Base-by-base conservation (phyloP, 2,888 invertebrate species). In the Hydrotaea cyrtoneurina region DNA sequence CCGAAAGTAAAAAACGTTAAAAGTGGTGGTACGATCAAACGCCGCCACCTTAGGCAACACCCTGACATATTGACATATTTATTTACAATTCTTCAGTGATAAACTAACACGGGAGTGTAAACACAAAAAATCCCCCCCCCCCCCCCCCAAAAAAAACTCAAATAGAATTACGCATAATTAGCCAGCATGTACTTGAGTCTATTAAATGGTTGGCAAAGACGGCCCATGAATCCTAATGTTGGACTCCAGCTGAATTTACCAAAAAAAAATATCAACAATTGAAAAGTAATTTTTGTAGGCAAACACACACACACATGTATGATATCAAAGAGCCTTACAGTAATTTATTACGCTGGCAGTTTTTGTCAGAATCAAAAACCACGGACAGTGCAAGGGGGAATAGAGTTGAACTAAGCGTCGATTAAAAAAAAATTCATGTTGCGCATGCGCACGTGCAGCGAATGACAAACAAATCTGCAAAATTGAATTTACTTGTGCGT, bases 391-490 rank as follows among this genome's bases (percentile, higher is more conserved):
- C 11, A 19, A 19, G 19, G n/a, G n/a, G 19, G 43, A 46, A 69
- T 69, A 46, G 43, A 43, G 39, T 23, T 46, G 23, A 59, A 11
- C 26, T 59, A 23, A 21, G 23, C 36, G 0, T 15, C 39, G 31
- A 10, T 43, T 69, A 74, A 50, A 4, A 74, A 50, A 4, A 72
- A 75, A 80, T 78, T 75, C 46, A 77, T 74, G 81, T 79, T 78
- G 77, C 82, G 82, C 82, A 82, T 79, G 73, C 50, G 66, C 79
- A 82, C 79, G 73, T 79, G 79, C 53, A 64, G 75, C 10, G 81
- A 79, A 81, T 85, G 78, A 23, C 0, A 43, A 76, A 78, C 43
- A 13, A 62, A 59, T 39, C 0, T n/a, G n/a, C 4, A 50, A 26
- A 13, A 31, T 23, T 15, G 2, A 17, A 46, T 73, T 84, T 64